phyloP scores from a whole-genome alignment of 2,113 vertebrate genomes.

The Caloenas nicobarica region DNA sequence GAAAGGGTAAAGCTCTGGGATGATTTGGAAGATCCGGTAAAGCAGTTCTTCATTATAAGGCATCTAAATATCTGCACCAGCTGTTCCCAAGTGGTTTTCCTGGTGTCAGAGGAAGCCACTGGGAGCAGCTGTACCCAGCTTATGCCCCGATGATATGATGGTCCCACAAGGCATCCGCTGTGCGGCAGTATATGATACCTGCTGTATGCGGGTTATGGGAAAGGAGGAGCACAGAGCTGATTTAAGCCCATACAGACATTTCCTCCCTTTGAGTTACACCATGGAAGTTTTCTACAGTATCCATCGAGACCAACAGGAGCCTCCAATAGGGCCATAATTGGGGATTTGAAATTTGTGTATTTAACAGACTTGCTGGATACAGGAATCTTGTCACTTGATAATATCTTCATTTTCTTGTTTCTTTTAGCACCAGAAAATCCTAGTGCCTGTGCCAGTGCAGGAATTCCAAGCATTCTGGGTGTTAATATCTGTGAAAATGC shows the following conservation, averaged over 20 bases:
- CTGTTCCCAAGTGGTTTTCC: background rate
- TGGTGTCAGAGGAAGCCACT: background rate
- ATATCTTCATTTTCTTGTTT: background rate
- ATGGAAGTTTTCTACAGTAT: background rate
- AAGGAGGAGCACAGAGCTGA: background rate
- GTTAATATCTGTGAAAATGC: constrained; percentile 52
- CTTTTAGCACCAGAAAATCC: fast-evolving
- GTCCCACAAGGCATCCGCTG: background rate
- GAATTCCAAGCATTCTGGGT: constrained; percentile 66
- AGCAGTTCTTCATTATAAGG: background rate
- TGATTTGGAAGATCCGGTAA: background rate
- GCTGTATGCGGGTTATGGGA: background rate
- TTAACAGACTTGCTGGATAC: background rate
- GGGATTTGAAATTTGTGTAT: background rate
- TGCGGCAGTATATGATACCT: background rate
- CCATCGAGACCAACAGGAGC: background rate
- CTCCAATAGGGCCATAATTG: fast-evolving
- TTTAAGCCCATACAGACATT: background rate
- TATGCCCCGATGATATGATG: too few relatives aligned
- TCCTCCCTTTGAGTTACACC: too few relatives aligned
- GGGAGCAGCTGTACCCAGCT: background rate
- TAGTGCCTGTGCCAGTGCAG: constrained; percentile 33
- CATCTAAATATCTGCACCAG: background rate
- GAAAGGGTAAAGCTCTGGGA: background rate
- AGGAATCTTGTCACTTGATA: background rate